Percentiles rank a stretch among this genome's conserved stretches.
These are phyloP conservation scores for Meloidogyne hapla DNA, from an alignment of 1,140 invertebrate genomes.

Conservation along the genomic window DNA sequence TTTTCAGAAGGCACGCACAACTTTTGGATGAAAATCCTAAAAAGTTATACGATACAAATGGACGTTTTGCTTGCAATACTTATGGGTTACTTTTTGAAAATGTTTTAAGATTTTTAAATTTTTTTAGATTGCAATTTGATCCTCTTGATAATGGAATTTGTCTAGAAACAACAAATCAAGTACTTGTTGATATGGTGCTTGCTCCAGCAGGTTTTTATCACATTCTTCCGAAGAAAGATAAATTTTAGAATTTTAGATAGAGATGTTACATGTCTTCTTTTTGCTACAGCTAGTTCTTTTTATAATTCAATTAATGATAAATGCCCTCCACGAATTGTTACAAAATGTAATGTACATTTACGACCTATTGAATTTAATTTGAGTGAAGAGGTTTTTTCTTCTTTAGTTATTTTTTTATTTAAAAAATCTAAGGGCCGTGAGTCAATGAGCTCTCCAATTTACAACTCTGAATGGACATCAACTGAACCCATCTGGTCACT, in stretches of 20 bases:
- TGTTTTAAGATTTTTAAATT: constrained; percentile 4
- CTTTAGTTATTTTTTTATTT: background rate
- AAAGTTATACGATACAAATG: constrained; percentile 19
- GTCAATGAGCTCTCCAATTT: constrained; percentile 37
- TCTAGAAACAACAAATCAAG: constrained; percentile 9
- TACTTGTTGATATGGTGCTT: constrained; percentile 33
- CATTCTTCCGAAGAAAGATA: no score
- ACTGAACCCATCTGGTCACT: constrained; percentile 34
- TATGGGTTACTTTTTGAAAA: constrained; percentile 1
- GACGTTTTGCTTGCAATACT: background rate
- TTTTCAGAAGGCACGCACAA: background rate
- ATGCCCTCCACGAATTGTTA: constrained; percentile 20
- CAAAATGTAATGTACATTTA: constrained; percentile 28
- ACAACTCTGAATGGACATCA: constrained; percentile 28
- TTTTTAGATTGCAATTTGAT: constrained; percentile 27
- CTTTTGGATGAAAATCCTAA: constrained; percentile 7
- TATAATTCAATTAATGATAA: background rate
- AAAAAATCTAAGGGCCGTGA: constrained; percentile 25
- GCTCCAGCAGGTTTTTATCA: background rate
- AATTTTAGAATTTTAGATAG: constrained; percentile 17
- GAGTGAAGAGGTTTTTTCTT: constrained; percentile 25
- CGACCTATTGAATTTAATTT: constrained; percentile 29
- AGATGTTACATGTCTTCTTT: constrained; percentile 36
- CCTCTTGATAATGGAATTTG: constrained; percentile 30
- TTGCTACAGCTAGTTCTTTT: constrained; percentile 27